phyloP scores from a whole-genome alignment of 2,888 invertebrate species.

The Ctenicera cuprea region DNA sequence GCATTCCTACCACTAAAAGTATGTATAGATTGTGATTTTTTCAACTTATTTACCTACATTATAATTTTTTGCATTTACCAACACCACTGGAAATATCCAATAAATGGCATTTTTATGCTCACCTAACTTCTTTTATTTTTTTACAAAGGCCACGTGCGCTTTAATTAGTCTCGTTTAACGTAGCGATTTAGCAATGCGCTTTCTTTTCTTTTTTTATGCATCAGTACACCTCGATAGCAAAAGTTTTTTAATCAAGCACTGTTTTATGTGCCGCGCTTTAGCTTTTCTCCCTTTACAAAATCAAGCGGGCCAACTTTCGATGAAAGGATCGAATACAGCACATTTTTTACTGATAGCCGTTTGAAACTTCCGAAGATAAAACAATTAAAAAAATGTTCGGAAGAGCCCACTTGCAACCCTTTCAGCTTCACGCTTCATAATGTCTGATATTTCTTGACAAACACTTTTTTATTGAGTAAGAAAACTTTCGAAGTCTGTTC shows the following conservation, averaged over 20 bases:
- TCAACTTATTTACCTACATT: too few species aligned
- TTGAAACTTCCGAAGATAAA: not conserved
- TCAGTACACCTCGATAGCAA: constrained; percentile 25
- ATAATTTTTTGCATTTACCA: too few species aligned
- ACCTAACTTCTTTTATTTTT: not conserved
- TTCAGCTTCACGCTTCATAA: not conserved
- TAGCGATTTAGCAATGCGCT: constrained; percentile 17
- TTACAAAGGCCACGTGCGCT: not conserved
- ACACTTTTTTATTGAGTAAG: constrained; percentile 2
- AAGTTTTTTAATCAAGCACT: constrained; percentile 33
- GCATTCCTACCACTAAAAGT: too few species aligned
- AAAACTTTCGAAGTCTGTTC: not conserved
- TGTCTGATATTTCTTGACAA: not conserved
- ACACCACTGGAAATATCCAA: too few species aligned
- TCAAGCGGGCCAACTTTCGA: not conserved
- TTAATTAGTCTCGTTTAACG: not conserved
- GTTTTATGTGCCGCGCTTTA: constrained; percentile 9
- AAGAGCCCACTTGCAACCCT: not conserved
- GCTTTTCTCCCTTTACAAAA: not conserved
- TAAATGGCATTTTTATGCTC: not conserved
- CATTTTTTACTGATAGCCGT: not conserved
- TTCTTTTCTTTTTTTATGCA: constrained; percentile 32
- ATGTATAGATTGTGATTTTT: too few species aligned
- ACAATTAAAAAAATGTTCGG: not conserved
- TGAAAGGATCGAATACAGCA: not conserved